Base-by-base conservation (phyloP, 1,140 invertebrate species). In the Acromyrmex echinatior region DNA sequence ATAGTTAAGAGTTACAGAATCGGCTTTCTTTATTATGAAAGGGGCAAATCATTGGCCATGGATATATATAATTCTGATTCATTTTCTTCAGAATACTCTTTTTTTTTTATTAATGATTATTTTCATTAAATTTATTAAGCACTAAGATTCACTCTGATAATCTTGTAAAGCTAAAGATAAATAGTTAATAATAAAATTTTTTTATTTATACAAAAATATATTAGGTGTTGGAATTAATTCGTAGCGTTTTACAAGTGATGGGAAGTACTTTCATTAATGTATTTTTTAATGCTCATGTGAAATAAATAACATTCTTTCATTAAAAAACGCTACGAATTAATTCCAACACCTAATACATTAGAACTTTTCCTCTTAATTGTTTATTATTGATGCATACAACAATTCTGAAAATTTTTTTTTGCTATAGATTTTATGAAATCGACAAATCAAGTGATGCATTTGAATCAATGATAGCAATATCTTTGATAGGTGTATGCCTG, bases 401-500 rank as follows among this genome's bases (percentile, higher is more conserved):
- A 68, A 68, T 68, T 68, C 4, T 14, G 10, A 68, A 14, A 35
- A 68, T 45, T 45, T 45, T 45, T 39, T 45, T 10, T 45, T 68
- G 9, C 2, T 18, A 31, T 3, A 5, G 9, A 28, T 58, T 35
- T 35, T 58, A 35, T 28, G 60, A 39, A 74, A 35, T 58, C 14
- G 7, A 21, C 7, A 16, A 51, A 58, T 58, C 9, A 10, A 60
- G n/a, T 21, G n/a, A 31, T 7, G 2, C 5, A 56, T 49, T n/a
- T 31, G 16, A 51, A 9, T 39, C 10, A 49, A 21, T 49, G 6
- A 73, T 7, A 56, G 5, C 53, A 49, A 28, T 78, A 3, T 70
- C 4, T 35, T 76, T 51, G 4, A 63, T n/a, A 94, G 94, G 91
- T 95, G 39, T 97, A 96, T 92, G 96, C 96, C 53, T 97, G 97